Evolutionary conservation across 2,888 invertebrate species (phyloP).

Genomic region (Callosobruchus maculatus): DNA sequence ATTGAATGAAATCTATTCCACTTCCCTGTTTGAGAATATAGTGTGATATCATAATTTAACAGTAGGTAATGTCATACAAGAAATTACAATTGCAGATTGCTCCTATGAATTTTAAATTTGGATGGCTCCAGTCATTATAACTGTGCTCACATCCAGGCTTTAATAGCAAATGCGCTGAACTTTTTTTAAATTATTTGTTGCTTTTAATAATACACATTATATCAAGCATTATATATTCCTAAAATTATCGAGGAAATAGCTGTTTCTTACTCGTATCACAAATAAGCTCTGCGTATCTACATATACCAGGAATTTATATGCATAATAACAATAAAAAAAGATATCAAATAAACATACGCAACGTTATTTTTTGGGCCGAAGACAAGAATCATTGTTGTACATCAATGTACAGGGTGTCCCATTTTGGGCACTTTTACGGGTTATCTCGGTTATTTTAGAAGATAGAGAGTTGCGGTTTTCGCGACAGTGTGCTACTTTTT

Average conservation of each 20-base stretch:
- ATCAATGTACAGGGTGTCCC: too few species aligned
- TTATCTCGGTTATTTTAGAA: too few species aligned
- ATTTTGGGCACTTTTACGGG: too few species aligned
- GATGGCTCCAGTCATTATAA: background rate
- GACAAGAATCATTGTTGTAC: too few species aligned
- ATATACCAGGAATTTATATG: too few species aligned
- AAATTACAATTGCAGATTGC: background rate
- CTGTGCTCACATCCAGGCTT: background rate
- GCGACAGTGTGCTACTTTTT: too few species aligned
- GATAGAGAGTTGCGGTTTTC: too few species aligned
- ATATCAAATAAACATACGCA: too few species aligned
- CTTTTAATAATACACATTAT: background rate
- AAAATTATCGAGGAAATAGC: background rate
- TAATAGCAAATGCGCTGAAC: background rate
- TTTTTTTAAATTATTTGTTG: background rate
- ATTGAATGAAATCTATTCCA: background rate
- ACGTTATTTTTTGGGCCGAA: too few species aligned
- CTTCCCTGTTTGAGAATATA: background rate
- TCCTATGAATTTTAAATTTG: background rate
- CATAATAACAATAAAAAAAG: too few species aligned
- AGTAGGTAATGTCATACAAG: background rate
- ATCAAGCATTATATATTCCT: background rate
- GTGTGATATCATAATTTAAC: background rate
- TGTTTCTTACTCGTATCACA: background rate
- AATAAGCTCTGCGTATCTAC: background rate